Evolutionary conservation across 2,113 vertebrate genomes (phyloP).

Genomic region (Callopanchax toddi): DNA sequence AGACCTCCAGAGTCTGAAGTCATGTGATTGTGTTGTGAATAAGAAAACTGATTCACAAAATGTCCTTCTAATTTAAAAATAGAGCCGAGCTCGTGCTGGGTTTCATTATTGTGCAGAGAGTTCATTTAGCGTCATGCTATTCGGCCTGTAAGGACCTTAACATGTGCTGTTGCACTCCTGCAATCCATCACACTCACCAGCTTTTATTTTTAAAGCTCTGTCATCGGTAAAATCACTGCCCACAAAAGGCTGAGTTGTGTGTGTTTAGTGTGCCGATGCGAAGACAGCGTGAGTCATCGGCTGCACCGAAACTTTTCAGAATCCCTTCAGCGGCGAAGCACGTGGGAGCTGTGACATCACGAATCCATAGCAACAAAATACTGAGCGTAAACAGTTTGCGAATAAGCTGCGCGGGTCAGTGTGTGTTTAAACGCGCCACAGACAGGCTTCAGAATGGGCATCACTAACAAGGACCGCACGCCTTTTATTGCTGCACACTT

Average conservation of each 20-base stretch:
- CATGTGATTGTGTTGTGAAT: too few species aligned
- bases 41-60: background rate
- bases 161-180: background rate
- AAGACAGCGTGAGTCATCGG: conserved; percentile 34
- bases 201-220: conserved; percentile 3
- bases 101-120: background rate
- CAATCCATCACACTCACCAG: background rate
- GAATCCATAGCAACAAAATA: conserved; percentile 62
- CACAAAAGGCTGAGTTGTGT: background rate
- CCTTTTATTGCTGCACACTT: background rate
- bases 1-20: too few species aligned
- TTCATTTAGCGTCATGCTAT: background rate
- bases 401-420: background rate
- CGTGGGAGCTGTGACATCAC: conserved; percentile 15
- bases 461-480: background rate
- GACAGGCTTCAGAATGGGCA: fast-evolving
- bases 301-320: conserved; percentile 4
- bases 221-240: conserved; percentile 9
- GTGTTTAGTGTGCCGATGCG: conserved; percentile 13
- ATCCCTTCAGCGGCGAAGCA: conserved; percentile 15
- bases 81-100: background rate
- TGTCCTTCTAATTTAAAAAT: background rate
- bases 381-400: conserved; percentile 27
- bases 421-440: background rate
- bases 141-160: background rate